Base-by-base conservation (phyloP, 2,113 vertebrate species). In the Hirundichthys speculiger region DNA sequence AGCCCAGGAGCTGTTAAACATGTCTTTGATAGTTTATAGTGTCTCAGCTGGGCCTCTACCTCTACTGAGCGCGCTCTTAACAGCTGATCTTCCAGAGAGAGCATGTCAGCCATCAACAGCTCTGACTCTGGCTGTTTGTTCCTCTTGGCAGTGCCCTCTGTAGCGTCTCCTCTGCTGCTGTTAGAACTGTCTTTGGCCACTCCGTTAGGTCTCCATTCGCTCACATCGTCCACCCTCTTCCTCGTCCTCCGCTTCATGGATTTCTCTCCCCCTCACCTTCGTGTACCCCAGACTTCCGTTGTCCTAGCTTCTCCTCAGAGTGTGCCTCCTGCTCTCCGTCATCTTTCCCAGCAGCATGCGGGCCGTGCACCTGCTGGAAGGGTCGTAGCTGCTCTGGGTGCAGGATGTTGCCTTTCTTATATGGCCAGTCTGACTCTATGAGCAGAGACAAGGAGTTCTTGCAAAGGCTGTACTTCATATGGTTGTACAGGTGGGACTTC, bases 401-500 rank as follows among this genome's bases (percentile, higher is more conserved):
- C 3, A 95, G 90, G 54, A 94, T 78, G 62, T 94, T 95, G 0
- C 94, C 91, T 52, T 96, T 96, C 76, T 95, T 96, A 73, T 96
- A 97, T 0, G 95, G 93, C 97, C 97, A 98, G 79, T 96, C 95
- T 0, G 98, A 96, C 79, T 96, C 95, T 0, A 98, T 96, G 27
- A 98, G 94, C 68, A 99, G 93, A 0, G 98, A 99, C 0, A 98
- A 91, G 3, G 98, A 99, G 90, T 98, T 98, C 86, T 99, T 98
- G 76, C 98, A 99, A 73, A 99, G 92, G 88, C 98, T 98, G 92
- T 99, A 98, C 91, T 99, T 99, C 98, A 99, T 99, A 82, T 99
- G 98, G 90, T 99, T 99, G 91, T 99, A 99, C 5, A 99, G 95
- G 75, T 99, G 98, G 0, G 98, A 98, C 79, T 99, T 99, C 92